Evolutionary conservation across 1,140 invertebrate genomes (phyloP).

Genomic region (Stegodyphus dumicola): DNA sequence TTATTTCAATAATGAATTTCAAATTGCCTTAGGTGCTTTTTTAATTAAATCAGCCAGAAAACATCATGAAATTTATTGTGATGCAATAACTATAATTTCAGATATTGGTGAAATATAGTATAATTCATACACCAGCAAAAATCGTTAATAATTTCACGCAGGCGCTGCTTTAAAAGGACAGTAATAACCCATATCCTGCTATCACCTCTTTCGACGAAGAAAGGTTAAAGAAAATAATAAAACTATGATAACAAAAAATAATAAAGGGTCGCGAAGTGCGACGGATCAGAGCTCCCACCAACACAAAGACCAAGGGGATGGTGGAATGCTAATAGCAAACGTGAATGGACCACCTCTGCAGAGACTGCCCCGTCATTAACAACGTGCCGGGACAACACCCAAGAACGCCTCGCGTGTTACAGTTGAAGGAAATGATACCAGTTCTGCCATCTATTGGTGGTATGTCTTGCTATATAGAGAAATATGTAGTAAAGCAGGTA

Average conservation of each 20-base stretch:
- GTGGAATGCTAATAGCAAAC: slow-evolving; percentile 57
- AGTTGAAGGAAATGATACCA: background rate
- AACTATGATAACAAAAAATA: background rate
- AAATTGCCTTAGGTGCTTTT: too few species aligned
- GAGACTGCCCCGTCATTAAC: slow-evolving; percentile 42
- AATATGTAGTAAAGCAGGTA: background rate
- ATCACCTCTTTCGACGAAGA: background rate
- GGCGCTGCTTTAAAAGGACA: too few species aligned
- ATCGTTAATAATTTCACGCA: too few species aligned
- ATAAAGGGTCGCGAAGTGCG: slow-evolving; percentile 11
- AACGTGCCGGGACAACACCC: slow-evolving; percentile 43
- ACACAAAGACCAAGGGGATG: slow-evolving; percentile 42
- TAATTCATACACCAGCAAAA: too few species aligned
- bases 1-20: too few species aligned
- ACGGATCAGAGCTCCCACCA: slow-evolving; percentile 26
- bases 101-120: too few species aligned
- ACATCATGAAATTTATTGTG: too few species aligned
- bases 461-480: background rate
- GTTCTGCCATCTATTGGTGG: slow-evolving; percentile 28
- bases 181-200: background rate
- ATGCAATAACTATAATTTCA: too few species aligned
- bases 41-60: too few species aligned
- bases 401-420: background rate
- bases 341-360: slow-evolving; percentile 56
- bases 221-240: background rate